Evolutionary conservation across 2,797 vertebrate species (phyloP), one percentile per base, ranked within the genome.

Genomic region (Bradypodion pumilum): DNA sequence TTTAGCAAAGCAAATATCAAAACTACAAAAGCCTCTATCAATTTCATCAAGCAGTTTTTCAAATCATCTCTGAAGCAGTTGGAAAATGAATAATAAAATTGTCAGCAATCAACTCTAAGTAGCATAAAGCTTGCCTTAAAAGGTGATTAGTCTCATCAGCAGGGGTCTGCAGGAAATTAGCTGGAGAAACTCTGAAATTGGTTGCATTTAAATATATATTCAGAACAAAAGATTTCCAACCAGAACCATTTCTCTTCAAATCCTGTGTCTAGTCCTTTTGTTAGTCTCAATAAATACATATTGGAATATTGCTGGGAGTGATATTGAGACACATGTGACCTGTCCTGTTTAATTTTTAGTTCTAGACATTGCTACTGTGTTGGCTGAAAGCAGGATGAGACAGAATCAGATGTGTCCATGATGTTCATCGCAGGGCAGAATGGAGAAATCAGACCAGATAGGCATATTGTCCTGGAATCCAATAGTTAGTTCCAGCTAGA

Each of bases 21-120:
- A 80, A 29, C 81, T 91, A 82, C 74, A 70, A 78, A 92, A 29
- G 83, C 90, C n/a, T 74, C 72, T 88, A 94, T 72, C 82, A 92
- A 25, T 92, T 86, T 85, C 85, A 87, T 29, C 78, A 91, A 89
- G 77, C 92, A 16, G 23, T 81, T 78, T 89, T 89, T 94, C 91
- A 91, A 91, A 83, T 79, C 81, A 32, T 85, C 40, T 95, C 92
- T 75, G 77, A 91, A 90, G 77, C 82, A 77, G 90, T 92, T 94
- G 92, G 84, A 80, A 89, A 83, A 80, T 80, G 65, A 88, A 87
- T 87, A 89, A 84, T 32, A 88, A 83, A 84, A 84, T 37, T 75
- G 78, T 81, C 73, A 88, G 82, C 90, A 91, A 93, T 93, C 87
- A 89, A 72, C 85, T 89, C 86, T 77, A 93, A 92, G 89, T 86